phyloP scores from a whole-genome alignment of 2,797 vertebrate species.

The Neostethus bicornis region DNA sequence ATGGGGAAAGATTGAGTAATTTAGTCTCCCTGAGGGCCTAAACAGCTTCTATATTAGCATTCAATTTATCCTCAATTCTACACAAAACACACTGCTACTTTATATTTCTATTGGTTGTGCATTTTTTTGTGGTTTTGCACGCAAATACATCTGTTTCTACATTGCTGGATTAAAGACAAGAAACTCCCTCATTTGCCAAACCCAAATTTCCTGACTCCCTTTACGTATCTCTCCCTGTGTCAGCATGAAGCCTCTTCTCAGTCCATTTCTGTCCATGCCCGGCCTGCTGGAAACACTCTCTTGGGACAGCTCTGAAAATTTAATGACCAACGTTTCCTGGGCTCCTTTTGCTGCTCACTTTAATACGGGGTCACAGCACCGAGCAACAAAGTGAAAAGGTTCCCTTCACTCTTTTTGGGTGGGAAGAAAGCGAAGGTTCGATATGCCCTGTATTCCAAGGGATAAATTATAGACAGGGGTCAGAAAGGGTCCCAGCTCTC shows the following conservation, averaged over 20 bases:
- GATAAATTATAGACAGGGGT: slow-evolving; percentile 87
- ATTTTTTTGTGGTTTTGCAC: slow-evolving; percentile 15
- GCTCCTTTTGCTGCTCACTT: slow-evolving; percentile 68
- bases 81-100: slow-evolving; percentile 18
- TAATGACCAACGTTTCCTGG: slow-evolving; percentile 71
- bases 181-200: slow-evolving; percentile 32
- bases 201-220: slow-evolving; percentile 46
- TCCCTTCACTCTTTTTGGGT: slow-evolving; percentile 73
- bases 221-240: slow-evolving; percentile 15
- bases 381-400: slow-evolving; percentile 75
- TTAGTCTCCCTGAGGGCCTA: slow-evolving; percentile 28
- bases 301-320: slow-evolving; percentile 78
- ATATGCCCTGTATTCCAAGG: slow-evolving; percentile 71
- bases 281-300: slow-evolving; percentile 52
- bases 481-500: slow-evolving; percentile 79
- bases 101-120: slow-evolving; percentile 1
- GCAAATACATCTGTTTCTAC: slow-evolving; percentile 19
- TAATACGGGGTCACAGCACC: slow-evolving; percentile 81
- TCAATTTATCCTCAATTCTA: slow-evolving; percentile 41
- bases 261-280: slow-evolving; percentile 45
- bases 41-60: slow-evolving; percentile 47
- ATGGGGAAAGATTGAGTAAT: slow-evolving; percentile 34
- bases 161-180: slow-evolving; percentile 15
- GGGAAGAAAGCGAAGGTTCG: slow-evolving; percentile 65
- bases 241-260: slow-evolving; percentile 38